Conservation (phyloP, 1,140 invertebrate species). For the Rhopalosiphum padi region DNA sequence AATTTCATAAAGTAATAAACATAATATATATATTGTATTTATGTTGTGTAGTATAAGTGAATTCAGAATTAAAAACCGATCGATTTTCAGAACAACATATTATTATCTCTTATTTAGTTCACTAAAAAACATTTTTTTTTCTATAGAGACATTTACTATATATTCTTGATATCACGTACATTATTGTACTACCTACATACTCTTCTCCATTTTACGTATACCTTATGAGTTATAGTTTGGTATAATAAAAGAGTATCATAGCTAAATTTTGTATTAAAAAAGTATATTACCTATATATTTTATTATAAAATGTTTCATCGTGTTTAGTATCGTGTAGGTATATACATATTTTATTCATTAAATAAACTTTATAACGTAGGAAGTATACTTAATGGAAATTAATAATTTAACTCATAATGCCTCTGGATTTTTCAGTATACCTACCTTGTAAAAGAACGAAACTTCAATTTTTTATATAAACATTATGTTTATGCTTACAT, state of each 20-base stretch:
- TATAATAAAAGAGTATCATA: neutral
- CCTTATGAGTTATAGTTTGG: neutral
- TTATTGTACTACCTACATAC: neutral
- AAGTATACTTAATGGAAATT: neutral
- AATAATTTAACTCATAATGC: conserved; percentile 9
- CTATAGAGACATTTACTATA: neutral
- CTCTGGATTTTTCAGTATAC: neutral
- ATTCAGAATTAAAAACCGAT: neutral
- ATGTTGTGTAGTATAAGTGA: neutral
- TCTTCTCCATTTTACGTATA: neutral
- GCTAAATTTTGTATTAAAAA: neutral
- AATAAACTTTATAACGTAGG: neutral
- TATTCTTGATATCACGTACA: neutral
- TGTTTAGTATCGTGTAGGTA: neutral
- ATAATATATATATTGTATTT: neutral
- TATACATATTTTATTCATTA: neutral
- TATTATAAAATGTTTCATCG: neutral
- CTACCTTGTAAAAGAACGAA: neutral
- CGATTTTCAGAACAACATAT: neutral
- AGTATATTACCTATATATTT: neutral
- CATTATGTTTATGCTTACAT: neutral
- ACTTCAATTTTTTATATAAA: neutral
- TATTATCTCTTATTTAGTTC: neutral
- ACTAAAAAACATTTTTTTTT: neutral
- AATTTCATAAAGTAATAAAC: neutral